A percentile compares a stretch with the other conserved stretches of the same genome.
These are phyloP conservation scores for Camptogramma bilineatum DNA, from an alignment of 2,888 invertebrate genomes.

Conservation along the genomic window DNA sequence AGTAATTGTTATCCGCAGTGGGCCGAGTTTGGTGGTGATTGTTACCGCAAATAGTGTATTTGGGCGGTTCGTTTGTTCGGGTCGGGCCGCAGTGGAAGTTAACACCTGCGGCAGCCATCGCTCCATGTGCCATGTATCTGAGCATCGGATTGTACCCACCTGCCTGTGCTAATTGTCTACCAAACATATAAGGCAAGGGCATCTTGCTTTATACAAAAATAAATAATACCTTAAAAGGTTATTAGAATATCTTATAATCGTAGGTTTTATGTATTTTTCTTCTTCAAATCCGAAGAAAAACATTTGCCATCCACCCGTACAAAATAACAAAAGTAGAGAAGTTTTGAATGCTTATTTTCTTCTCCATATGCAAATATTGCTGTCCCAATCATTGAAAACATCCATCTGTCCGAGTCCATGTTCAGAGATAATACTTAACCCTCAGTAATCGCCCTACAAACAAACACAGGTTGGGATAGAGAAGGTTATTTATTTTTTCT, in stretches of 20 bases:
- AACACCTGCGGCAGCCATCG: conserved; percentile 81
- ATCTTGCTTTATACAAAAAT: neutral
- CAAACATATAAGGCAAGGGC: conserved; percentile 7
- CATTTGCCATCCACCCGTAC: neutral
- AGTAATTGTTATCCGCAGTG: conserved; percentile 62
- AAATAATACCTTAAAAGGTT: too few relatives aligned
- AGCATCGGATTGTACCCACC: conserved; percentile 60
- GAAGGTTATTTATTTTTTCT: conserved; percentile 82
- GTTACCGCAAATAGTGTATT: conserved; percentile 71
- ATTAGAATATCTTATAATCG: too few relatives aligned
- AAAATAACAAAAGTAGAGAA: neutral
- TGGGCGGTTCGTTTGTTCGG: conserved; percentile 81
- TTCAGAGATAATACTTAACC: conserved; percentile 77
- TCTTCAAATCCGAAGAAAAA: neutral
- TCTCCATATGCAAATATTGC: conserved; percentile 52
- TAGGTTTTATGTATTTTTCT: neutral
- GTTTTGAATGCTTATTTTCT: neutral
- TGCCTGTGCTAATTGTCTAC: conserved; percentile 45
- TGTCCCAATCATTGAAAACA: conserved; percentile 62
- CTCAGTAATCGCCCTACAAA: conserved; percentile 79
- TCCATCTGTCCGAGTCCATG: conserved; percentile 69
- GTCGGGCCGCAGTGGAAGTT: conserved; percentile 61
- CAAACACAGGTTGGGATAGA: conserved; percentile 80
- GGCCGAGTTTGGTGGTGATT: conserved; percentile 62
- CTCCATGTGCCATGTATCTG: conserved; percentile 54